Percentiles rank a stretch among this genome's conserved stretches.
Conservation (phyloP, 2,113 vertebrate species). For the Chunga burmeisteri region DNA sequence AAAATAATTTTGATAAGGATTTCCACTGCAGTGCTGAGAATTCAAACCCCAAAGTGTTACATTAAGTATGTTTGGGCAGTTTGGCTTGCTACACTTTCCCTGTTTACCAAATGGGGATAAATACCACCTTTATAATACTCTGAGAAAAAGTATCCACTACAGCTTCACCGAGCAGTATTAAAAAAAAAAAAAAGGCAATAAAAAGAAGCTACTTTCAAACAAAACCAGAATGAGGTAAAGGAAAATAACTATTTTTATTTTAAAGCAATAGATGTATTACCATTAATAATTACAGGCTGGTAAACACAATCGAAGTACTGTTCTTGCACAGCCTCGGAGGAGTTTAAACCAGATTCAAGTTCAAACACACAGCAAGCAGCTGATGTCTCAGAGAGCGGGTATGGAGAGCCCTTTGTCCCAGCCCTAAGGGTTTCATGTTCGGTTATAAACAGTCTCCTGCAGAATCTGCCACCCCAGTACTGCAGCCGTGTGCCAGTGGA, state of each 20-base stretch:
- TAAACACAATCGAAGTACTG: background rate
- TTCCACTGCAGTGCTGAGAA: background rate
- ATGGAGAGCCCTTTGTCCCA: background rate
- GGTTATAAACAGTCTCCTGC: background rate
- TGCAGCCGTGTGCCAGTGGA: background rate
- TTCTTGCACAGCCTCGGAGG: background rate
- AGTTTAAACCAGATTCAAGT: background rate
- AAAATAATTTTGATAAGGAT: background rate
- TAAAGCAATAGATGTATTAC: background rate
- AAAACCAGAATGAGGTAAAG: background rate
- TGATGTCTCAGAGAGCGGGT: background rate
- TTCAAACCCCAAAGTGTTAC: background rate
- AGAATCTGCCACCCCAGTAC: background rate
- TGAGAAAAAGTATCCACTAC: background rate
- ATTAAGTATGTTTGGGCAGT: background rate
- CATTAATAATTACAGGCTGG: background rate
- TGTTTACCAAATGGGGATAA: background rate
- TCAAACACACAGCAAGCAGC: background rate
- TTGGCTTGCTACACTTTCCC: background rate
- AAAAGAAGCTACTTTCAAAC: background rate
- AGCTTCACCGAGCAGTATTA: background rate
- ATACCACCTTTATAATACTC: background rate
- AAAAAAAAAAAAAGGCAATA: background rate
- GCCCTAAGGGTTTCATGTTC: accelerated
- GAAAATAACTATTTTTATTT: background rate